Conservation (phyloP, 2,113 vertebrate genomes). For the Silurus meridionalis region DNA sequence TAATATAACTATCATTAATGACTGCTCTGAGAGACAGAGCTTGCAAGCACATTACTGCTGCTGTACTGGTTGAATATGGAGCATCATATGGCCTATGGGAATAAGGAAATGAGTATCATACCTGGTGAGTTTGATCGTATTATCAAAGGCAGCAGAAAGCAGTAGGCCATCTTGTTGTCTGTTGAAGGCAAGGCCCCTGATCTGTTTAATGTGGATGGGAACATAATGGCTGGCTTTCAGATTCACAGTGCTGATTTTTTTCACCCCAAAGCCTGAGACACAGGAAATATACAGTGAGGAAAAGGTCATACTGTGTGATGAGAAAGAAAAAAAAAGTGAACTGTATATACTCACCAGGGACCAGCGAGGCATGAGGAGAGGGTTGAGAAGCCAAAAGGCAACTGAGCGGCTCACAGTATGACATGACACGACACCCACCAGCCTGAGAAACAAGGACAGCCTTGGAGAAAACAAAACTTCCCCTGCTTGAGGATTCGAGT, state of each 20-base stretch:
- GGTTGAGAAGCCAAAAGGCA: constrained; percentile 91
- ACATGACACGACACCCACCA: constrained; percentile 86
- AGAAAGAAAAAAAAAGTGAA: not conserved
- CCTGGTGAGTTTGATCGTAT: constrained; percentile 94
- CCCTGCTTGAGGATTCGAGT: constrained; percentile 62
- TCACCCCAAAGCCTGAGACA: constrained; percentile 88
- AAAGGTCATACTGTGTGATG: not conserved
- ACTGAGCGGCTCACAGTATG: constrained; percentile 80
- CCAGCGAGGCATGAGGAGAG: constrained; percentile 83
- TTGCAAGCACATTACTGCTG: not conserved
- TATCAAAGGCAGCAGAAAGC: constrained; percentile 90
- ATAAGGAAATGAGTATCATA: constrained; percentile 50
- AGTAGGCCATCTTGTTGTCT: constrained; percentile 79
- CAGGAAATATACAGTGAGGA: not conserved
- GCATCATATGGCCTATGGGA: not conserved
- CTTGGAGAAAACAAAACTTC: constrained; percentile 83
- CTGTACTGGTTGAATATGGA: not conserved
- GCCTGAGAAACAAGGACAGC: constrained; percentile 81
- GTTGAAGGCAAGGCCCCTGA: constrained; percentile 87
- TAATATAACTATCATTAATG: not conserved
- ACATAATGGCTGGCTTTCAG: constrained; percentile 93
- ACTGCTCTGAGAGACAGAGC: not conserved
- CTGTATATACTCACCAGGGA: constrained; percentile 79
- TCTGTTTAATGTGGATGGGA: constrained; percentile 90
- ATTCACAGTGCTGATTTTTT: constrained; percentile 88